Evolutionary conservation across 2,113 vertebrate genomes (phyloP), one percentile per base, ranked within the genome.

Genomic region (Takifugu flavidus): DNA sequence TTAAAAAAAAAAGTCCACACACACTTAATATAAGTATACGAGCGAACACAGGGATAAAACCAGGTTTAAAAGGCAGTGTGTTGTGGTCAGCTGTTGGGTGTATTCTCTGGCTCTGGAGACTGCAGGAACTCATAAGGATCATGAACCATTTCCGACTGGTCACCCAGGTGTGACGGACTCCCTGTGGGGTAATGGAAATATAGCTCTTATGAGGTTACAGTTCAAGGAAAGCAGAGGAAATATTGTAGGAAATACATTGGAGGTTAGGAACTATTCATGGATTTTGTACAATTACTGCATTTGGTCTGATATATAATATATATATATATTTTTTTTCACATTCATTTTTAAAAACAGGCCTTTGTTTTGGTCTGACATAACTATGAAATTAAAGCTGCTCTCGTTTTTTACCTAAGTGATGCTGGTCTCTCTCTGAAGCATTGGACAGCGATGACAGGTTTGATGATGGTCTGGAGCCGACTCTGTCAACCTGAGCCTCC

Each of bases 41-140:
- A 1, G 44, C 34, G 42, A 8, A 34, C 20, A 10, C 45, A 31
- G 55, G 25, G 63, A 7, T 39, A 39, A 6, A 39, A 39, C 8
- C 34, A 39, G 34, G 34, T 39, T 6, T 10, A 39, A 39, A 10
- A 31, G 29, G 29, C 29, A 31, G 7, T 10, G 11, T 39, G 34
- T 70, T 70, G 62, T 62, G 54, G 69, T 91, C 86, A 92, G 88
- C 89, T 90, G 82, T 87, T 91, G 67, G 84, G 61, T 2, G 90
- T 72, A 67, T 86, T 87, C 20, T 93, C 92, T 2, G 93, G 87
- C 58, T 96, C 96, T 4, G 95, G 96, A 79, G 95, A 98, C 63
- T 98, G 95, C 67, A 98, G 93, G 74, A 98, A 99, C 80, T 99
- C 96, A 15, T 97, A 98, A 0, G 95, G 95, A 85, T 98, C 96